These are phyloP conservation scores for Mycetomoellerius zeteki DNA, from an alignment of 1,140 invertebrate genomes.

Conservation along the genomic window DNA sequence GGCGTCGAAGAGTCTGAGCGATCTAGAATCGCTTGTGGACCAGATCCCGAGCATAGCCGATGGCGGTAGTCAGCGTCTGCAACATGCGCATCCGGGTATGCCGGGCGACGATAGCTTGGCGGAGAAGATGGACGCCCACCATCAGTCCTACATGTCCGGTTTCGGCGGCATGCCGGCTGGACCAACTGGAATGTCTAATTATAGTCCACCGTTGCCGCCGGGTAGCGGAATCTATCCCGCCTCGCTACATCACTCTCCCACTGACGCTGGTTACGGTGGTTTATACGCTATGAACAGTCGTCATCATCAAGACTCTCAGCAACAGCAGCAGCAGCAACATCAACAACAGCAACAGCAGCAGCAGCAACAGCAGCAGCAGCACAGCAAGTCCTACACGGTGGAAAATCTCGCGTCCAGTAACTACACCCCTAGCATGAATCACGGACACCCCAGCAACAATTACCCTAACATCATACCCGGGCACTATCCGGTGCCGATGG, in stretches of 20 bases:
- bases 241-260: constrained; percentile 80
- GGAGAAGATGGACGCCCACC: constrained; percentile 79
- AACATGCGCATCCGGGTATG: constrained; percentile 81
- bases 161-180: constrained; percentile 72
- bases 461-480: constrained; percentile 84
- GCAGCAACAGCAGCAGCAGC: constrained; percentile 83
- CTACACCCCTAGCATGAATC: constrained; percentile 83
- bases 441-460: constrained; percentile 79
- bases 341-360: constrained; percentile 76
- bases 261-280: constrained; percentile 81
- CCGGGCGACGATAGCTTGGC: constrained; percentile 77
- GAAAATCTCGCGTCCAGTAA: constrained; percentile 86
- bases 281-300: constrained; percentile 81
- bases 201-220: constrained; percentile 81
- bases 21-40: constrained; percentile 95
- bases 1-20: constrained; percentile 94
- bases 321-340: constrained; percentile 70
- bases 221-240: constrained; percentile 77
- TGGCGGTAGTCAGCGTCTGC: constrained; percentile 85
- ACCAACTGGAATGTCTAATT: constrained; percentile 79
- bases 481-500: constrained; percentile 85
- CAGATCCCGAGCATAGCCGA: constrained; percentile 96
- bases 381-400: constrained; percentile 85
- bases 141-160: constrained; percentile 81
- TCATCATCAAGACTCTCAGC: constrained; percentile 72